These are phyloP conservation scores for Agriopis leucophaearia DNA, from an alignment of 2,888 invertebrate species.

Conservation along the genomic window DNA sequence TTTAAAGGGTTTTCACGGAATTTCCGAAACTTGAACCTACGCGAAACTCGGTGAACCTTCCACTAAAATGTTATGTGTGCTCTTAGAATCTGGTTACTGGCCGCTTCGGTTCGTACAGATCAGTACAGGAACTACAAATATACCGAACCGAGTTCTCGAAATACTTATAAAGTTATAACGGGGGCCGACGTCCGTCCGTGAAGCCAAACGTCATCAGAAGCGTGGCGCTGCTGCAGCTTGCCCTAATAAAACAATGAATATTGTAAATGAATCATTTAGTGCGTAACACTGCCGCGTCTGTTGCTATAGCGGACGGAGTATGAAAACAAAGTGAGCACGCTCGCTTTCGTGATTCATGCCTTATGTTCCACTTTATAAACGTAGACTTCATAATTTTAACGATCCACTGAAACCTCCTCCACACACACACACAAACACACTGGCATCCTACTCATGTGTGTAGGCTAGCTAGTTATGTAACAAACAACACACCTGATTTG, in stretches of 20 bases:
- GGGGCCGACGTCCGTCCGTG: conserved; percentile 5
- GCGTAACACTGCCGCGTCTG: conserved; percentile 9
- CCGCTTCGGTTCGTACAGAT: conserved; percentile 1
- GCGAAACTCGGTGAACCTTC: background rate
- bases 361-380: conserved; percentile 59
- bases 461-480: background rate
- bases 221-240: conserved; percentile 7
- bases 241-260: conserved; percentile 14
- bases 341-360: conserved; percentile 56
- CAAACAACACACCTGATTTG: conserved; percentile 19
- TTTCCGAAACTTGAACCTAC: background rate
- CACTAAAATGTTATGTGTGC: background rate
- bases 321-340: conserved; percentile 49
- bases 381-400: conserved; percentile 59
- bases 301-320: conserved; percentile 10
- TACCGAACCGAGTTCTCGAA: conserved; percentile 11
- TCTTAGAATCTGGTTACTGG: background rate
- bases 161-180: conserved; percentile 18
- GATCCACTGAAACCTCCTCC: conserved; percentile 39
- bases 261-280: conserved; percentile 11
- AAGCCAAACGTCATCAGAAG: background rate
- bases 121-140: background rate
- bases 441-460: conserved; percentile 7
- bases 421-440: conserved; percentile 9
- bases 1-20: background rate